Evolutionary conservation across 2,797 vertebrate species (phyloP).

Genomic region (Phalloptychus januarius): DNA sequence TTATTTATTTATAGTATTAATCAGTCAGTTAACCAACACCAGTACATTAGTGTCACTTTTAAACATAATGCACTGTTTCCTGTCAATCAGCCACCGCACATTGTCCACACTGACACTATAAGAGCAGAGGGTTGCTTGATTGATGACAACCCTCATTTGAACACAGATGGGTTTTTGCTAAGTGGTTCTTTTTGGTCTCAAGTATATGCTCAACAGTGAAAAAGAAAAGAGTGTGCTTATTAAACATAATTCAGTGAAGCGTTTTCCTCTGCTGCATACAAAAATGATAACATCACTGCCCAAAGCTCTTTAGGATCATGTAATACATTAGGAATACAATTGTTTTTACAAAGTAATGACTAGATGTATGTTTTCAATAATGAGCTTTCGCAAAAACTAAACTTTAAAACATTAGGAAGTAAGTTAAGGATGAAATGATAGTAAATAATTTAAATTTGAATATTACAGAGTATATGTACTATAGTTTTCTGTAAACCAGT

Average conservation of each 20-base stretch:
- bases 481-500: not conserved
- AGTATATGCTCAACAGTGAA: not conserved
- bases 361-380: not conserved
- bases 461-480: not conserved
- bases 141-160: slow-evolving; percentile 1
- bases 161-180: not conserved
- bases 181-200: not conserved
- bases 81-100: not conserved
- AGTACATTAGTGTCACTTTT: not conserved
- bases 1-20: not conserved
- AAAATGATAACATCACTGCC: not conserved
- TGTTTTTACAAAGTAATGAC: not conserved
- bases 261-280: not conserved
- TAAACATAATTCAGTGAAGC: not conserved
- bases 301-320: not conserved
- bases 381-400: not conserved
- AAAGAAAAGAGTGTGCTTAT: not conserved
- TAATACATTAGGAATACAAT: not conserved
- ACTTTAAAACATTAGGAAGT: not conserved
- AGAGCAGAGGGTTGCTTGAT: not conserved
- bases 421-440: not conserved
- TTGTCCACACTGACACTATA: not conserved
- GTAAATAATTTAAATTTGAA: not conserved
- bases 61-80: slow-evolving; percentile 3
- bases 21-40: not conserved